Base-by-base conservation (phyloP, 2,797 vertebrate genomes). In the Pangasius mekongensis region DNA sequence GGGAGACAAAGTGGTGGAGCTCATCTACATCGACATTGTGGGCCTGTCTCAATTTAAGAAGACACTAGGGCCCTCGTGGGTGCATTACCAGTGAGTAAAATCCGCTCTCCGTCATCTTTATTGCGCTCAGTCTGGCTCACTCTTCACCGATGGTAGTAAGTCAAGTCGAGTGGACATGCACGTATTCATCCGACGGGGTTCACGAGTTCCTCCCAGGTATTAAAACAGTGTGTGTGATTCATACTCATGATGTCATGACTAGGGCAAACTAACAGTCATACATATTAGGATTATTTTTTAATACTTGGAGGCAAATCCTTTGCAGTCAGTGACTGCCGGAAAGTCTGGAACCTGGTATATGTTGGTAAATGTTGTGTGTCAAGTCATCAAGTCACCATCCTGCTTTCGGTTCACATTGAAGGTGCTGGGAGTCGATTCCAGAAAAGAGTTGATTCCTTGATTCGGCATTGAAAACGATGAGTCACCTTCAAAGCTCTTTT, bases 1-100 rank as follows among this genome's bases (percentile, higher is more conserved):
- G 91, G 99, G 99, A 0, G 98, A 99, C 93, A 98, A 97, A 94
- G 95, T 99, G 7, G 98, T 99, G 24, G 98, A 99, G 92, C 98
- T 99, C 71, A 99, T 99, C 93, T 99, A 99, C 94, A 99, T 99
- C 20, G 98, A 99, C 92, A 99, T 99, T 0, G 98, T 99, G 88
- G 98, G 98, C 82, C 97, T 99, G 5, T 97, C 98, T 62, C 98
- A 99, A 93, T 99, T 99, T 92, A 99, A 99, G 96, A 99, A 99
- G 95, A 99, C 98, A 0, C 96, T 99, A 67, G 98, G 98, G 16
- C 98, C 98, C 0, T 99, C 98, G 6, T 99, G 98, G 98, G 98
- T 99, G 84, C 98, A 99, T 94, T 99, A 99, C 95, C 98, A 99
- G 98, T 99, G 94, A 98, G 98, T 97, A 86, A 20, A 67, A 67